These are phyloP conservation scores for Sminthopsis crassicaudata DNA, from an alignment of 2,113 vertebrate genomes.

Conservation along the genomic window DNA sequence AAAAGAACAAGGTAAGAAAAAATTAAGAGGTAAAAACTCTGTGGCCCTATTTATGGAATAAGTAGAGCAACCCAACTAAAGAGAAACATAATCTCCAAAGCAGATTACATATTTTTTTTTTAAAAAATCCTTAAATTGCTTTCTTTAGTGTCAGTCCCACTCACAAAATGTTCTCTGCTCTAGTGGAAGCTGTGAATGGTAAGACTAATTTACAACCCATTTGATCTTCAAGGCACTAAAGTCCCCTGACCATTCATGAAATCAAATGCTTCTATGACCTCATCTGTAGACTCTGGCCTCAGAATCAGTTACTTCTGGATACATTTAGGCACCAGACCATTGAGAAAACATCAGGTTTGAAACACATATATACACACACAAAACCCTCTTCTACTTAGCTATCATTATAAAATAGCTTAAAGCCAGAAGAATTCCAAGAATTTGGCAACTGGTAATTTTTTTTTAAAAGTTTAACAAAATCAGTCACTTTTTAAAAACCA, in stretches of 20 bases:
- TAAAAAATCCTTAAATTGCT: neutral
- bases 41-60: neutral
- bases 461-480: neutral
- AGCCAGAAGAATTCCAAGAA: neutral
- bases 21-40: neutral
- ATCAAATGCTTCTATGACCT: neutral
- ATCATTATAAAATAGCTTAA: neutral
- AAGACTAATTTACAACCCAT: neutral
- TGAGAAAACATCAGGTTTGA: too few relatives aligned
- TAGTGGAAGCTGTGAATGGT: neutral
- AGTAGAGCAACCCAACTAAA: neutral
- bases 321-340: neutral
- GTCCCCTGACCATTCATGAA: neutral
- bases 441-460: neutral
- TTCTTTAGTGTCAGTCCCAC: neutral
- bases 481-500: neutral
- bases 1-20: neutral
- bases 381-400: neutral
- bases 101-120: neutral
- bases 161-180: neutral
- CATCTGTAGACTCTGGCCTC: neutral
- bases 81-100: neutral
- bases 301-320: neutral
- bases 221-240: neutral
- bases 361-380: neutral